Evolutionary conservation across 2,113 vertebrate genomes (phyloP).

Genomic region (Cyanoliseus patagonus): DNA sequence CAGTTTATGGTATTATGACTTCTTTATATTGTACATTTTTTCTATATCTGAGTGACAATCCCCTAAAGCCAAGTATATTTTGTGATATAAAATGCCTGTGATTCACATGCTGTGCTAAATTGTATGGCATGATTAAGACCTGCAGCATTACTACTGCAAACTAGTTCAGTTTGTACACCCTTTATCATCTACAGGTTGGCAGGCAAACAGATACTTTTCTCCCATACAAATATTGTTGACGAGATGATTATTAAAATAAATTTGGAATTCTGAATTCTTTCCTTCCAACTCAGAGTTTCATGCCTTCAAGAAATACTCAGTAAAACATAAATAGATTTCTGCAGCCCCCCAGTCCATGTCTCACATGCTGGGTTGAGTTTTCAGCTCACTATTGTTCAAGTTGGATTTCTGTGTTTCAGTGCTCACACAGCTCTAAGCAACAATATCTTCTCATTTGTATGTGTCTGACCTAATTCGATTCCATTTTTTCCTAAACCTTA

Average conservation of each 20-base stretch:
- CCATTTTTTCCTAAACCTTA: constrained; percentile 54
- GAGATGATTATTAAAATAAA: constrained; percentile 32
- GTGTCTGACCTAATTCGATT: constrained; percentile 69
- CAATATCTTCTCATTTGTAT: constrained; percentile 65
- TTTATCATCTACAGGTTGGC: background rate
- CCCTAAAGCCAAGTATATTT: background rate
- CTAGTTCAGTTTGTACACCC: background rate
- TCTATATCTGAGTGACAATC: background rate
- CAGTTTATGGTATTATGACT: background rate
- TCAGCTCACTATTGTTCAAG: constrained; percentile 35
- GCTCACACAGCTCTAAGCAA: constrained; percentile 42
- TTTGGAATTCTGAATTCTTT: background rate
- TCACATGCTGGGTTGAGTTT: background rate
- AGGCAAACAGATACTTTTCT: constrained; percentile 16
- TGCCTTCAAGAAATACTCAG: constrained; percentile 11
- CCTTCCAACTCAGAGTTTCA: background rate
- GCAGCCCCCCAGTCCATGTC: background rate
- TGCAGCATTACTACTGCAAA: background rate
- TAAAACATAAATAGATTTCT: background rate
- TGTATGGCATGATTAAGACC: constrained; percentile 3
- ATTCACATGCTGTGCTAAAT: background rate
- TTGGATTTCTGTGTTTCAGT: constrained; percentile 37
- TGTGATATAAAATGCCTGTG: background rate
- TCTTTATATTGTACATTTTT: background rate
- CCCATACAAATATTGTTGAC: background rate